Conservation (phyloP, 2,113 vertebrate species). For the Trichechus manatus region DNA sequence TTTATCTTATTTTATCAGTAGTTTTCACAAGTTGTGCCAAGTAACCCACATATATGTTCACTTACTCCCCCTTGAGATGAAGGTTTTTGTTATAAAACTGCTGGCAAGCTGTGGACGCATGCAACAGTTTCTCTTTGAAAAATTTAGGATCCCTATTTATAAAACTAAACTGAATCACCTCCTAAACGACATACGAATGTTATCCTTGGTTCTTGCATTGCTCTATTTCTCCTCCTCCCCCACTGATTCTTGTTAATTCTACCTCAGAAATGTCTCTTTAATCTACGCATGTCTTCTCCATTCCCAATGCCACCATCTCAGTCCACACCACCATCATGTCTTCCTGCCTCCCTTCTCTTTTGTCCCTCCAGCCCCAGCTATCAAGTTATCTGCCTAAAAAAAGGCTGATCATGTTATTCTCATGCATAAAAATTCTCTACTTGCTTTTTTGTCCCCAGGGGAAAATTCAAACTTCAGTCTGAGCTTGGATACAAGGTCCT, state of each 20-base stretch:
- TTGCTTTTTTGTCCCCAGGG: background rate
- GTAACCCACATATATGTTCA: background rate
- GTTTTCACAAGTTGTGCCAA: background rate
- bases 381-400: constrained; percentile 33
- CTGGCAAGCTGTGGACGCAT: background rate
- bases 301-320: background rate
- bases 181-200: background rate
- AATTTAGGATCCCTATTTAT: background rate
- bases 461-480: background rate
- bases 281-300: background rate
- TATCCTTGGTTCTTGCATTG: background rate
- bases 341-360: background rate
- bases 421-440: background rate
- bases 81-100: constrained; percentile 11
- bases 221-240: background rate
- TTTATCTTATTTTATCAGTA: background rate
- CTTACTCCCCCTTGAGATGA: background rate
- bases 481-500: background rate
- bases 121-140: constrained; percentile 1
- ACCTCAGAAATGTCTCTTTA: background rate
- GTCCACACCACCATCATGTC: background rate
- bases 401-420: background rate
- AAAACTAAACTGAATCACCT: constrained; percentile 35
- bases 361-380: background rate
- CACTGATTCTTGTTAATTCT: background rate